Conservation (phyloP, 2,888 invertebrate genomes). For the Myopa testacea region DNA sequence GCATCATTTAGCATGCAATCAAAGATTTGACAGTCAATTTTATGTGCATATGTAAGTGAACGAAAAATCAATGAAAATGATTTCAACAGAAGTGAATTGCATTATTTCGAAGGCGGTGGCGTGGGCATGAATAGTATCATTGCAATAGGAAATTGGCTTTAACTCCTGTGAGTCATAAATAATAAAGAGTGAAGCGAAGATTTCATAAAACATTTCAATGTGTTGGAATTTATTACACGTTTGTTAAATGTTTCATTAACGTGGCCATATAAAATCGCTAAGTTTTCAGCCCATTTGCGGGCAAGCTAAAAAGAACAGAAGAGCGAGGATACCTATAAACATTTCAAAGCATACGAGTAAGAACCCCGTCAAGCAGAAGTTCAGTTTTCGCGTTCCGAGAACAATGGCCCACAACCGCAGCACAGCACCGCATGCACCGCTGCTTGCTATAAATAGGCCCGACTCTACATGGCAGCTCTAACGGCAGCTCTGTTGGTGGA, state of each 20-base stretch:
- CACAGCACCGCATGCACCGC: background rate
- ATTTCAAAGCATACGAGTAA: background rate
- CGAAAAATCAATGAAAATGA: too few species aligned
- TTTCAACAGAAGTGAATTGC: too few species aligned
- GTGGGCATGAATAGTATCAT: background rate
- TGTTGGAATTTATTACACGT: conserved; percentile 45
- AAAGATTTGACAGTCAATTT: too few species aligned
- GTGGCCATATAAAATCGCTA: conserved; percentile 33
- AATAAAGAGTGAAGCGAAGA: background rate
- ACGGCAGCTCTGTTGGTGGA: background rate
- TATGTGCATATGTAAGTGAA: too few species aligned
- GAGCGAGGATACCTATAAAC: conserved; percentile 8
- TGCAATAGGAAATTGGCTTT: conserved; percentile 9
- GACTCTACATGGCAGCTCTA: background rate
- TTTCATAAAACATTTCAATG: background rate
- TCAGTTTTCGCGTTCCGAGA: background rate
- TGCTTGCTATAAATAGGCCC: conserved; percentile 13
- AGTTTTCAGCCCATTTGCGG: conserved; percentile 15
- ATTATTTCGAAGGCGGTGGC: background rate
- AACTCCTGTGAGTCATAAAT: conserved; percentile 11
- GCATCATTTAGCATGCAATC: too few species aligned
- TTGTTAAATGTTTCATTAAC: conserved; percentile 49
- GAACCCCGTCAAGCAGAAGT: background rate
- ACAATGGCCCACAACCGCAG: conserved; percentile 35
- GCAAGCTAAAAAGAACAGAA: background rate